Base-by-base conservation (phyloP, 37 sponge, comb jelly and placozoan species). In the Amphimedon queenslandica region DNA sequence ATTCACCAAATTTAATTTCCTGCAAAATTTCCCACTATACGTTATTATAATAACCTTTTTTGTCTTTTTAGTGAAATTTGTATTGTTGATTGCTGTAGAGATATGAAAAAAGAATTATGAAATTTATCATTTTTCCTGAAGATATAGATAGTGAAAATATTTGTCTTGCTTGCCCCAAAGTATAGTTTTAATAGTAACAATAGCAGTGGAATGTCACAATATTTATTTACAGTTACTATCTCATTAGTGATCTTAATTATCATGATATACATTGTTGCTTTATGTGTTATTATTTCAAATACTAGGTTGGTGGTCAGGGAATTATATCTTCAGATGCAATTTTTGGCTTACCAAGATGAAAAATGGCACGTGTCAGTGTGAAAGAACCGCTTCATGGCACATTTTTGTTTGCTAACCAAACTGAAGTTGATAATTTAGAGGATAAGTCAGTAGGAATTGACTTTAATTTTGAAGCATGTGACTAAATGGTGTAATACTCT, bases 101-200 rank as follows among this genome's bases (percentile, higher is more conserved):
- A 16, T 11, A 56, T 72, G 58, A 72, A 72, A 37, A 13, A 11
- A 23, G 73, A 72, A 42, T 4, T 72, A 11, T 37, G 73, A 29
- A 32, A 72, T 24, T 58, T 55, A 3, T 53, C 23, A 2, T 53
- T 13, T 32, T 21, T 72, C 56, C 23, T 42, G 51, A 47, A 47
- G 51, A 47, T 47, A 8, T 47, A 8, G 51, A 47, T 13, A 8
- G 13, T 47, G 73, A 58, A 8, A 72, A 72, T 55, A 56, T 72
- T 28, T 72, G 73, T 30, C 73, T 58, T 30, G 73, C 73, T 4
- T 72, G 73, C 21, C 58, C 73, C 3, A 72, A 53, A 34, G 57
- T 42, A n/a, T n/a, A n/a, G n/a, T n/a, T n/a, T n/a, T n/a, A n/a
- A n/a, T n/a, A n/a, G n/a, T n/a, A n/a, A n/a, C n/a, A n/a, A n/a